Evolutionary conservation across 2,113 vertebrate genomes (phyloP).

Genomic region (Pyrgilauda ruficollis): DNA sequence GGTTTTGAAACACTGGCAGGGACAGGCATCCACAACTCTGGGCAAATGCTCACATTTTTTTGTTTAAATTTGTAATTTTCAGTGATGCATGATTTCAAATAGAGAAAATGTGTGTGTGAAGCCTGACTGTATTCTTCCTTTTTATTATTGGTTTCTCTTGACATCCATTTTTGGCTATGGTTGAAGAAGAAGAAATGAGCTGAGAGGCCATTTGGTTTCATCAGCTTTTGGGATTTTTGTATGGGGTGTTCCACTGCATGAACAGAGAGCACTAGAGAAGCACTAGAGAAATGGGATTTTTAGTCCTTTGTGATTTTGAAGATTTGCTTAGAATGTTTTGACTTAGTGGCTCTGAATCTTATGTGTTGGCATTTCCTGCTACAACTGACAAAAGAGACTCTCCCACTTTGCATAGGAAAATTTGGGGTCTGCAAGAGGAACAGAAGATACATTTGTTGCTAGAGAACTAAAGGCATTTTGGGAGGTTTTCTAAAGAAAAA

Average conservation of each 20-base stretch:
- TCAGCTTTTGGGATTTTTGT: neutral
- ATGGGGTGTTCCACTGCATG: neutral
- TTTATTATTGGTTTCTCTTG: neutral
- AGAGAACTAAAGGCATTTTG: neutral
- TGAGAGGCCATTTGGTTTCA: neutral
- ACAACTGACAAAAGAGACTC: neutral
- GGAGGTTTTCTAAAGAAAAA: neutral
- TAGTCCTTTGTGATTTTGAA: neutral
- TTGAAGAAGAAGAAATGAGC: neutral
- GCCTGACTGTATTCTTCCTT: neutral
- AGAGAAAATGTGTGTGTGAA: neutral
- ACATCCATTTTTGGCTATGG: neutral
- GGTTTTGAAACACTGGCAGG: neutral
- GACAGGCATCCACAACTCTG: neutral
- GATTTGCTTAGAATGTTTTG: neutral
- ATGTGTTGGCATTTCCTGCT: neutral
- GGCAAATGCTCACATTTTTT: neutral
- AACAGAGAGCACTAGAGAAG: neutral
- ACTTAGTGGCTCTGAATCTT: neutral
- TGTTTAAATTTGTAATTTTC: neutral
- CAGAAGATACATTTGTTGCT: neutral
- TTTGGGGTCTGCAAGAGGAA: neutral
- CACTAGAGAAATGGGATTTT: neutral
- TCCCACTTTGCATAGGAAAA: accelerated
- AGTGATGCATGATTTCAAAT: neutral